Base-by-base conservation (phyloP, 2,888 invertebrate species). In the Plusia festucae region DNA sequence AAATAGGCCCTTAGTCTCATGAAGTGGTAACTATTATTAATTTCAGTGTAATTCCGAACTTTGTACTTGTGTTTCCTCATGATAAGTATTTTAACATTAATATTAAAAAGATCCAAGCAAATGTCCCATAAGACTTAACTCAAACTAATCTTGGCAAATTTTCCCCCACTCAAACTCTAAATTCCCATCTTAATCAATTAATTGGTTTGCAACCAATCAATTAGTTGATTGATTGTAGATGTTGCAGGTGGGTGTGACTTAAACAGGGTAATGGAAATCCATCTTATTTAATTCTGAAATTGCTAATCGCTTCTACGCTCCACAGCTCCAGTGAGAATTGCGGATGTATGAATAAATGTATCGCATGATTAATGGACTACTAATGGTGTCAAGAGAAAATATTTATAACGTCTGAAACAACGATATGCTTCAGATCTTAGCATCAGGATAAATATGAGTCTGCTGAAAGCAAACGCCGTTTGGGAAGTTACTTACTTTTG, bases 151-250 rank as follows among this genome's bases (percentile, higher is more conserved):
- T 13, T 27, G 16, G 59, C 56, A 53, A 53, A 63, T 51, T 22
- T 24, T n/a, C 15, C 52, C 22, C 13, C 9, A 13, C 4, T 5
- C 15, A 6, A 52, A 4, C 20, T 24, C 22, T 16, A 34, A 54
- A 51, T 40, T 67, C 52, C 53, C 27, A 66, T 60, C 53, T 67
- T 70, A 80, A 73, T 79, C 65, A 73, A 67, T 59, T 70, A 66
- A 78, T 77, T 70, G 78, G 49, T 68, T 30, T 34, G 57, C 53
- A 56, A 65, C 60, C 54, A 53, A 61, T 49, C 70, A 70, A 77
- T 79, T 70, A 70, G 46, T 60, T 73, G 65, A 78, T 79, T 68
- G 65, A 68, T 58, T 62, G 70, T 60, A 53, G 56, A 27, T 30
- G 49, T 51, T 65, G 69, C 65, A 73, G 80, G 70, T 78, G 73